Percentiles rank a stretch among this genome's conserved stretches.
Conservation (phyloP, 2,888 invertebrate species). For the Catocala fraxini region DNA sequence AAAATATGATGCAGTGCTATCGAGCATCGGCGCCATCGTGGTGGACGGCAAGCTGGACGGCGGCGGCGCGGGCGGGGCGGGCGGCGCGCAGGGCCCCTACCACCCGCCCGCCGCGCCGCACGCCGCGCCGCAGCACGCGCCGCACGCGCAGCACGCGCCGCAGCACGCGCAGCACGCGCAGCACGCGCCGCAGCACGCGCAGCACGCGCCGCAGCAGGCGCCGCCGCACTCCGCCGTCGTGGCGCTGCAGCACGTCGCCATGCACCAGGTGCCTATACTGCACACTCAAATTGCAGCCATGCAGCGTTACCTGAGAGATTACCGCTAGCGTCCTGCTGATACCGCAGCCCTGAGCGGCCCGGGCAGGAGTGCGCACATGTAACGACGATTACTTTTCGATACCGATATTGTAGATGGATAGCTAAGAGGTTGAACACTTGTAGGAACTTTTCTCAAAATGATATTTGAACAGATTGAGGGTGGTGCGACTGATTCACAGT, state of each 20-base stretch:
- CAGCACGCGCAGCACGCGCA: slow-evolving; percentile 56
- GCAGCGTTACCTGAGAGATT: too few species aligned
- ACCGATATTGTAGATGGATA: neutral
- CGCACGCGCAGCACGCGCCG: slow-evolving; percentile 42
- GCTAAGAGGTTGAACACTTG: too few species aligned
- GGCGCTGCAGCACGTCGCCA: slow-evolving; percentile 79
- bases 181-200: slow-evolving; percentile 65
- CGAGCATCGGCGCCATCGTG: slow-evolving; percentile 93
- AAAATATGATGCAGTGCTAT: slow-evolving; percentile 86
- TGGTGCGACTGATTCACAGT: slow-evolving; percentile 18
- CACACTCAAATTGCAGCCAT: neutral
- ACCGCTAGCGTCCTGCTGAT: too few species aligned
- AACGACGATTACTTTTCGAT: neutral
- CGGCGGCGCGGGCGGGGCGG: slow-evolving; percentile 47
- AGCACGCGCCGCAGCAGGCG: slow-evolving; percentile 59
- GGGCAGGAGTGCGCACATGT: too few species aligned
- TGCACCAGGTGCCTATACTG: slow-evolving; percentile 72
- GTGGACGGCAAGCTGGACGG: slow-evolving; percentile 94
- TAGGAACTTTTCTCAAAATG: neutral
- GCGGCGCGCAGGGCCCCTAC: slow-evolving; percentile 63
- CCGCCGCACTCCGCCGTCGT: slow-evolving; percentile 69
- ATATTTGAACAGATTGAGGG: neutral
- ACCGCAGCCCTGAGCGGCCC: too few species aligned
- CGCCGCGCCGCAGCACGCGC: slow-evolving; percentile 63
- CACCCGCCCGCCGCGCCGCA: slow-evolving; percentile 59